A percentile compares a stretch with the other conserved stretches of the same genome.
Evolutionary conservation across 2,113 vertebrate genomes (phyloP).

Genomic region (Vulpes lagopus): DNA sequence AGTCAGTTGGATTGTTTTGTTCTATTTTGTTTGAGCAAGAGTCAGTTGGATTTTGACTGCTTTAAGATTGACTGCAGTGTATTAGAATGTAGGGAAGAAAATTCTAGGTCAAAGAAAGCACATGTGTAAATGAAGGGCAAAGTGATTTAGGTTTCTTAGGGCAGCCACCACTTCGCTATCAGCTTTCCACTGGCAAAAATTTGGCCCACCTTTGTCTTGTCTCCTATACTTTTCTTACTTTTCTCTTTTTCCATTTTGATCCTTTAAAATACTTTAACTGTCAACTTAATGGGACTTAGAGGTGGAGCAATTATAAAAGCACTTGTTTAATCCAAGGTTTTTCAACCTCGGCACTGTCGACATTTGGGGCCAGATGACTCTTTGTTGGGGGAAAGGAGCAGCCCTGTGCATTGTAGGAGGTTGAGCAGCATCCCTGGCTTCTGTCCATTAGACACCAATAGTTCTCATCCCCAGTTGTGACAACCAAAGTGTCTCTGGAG

Average conservation of each 20-base stretch:
- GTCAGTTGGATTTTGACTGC: not conserved
- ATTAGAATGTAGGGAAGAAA: not conserved
- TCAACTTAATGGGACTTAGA: not conserved
- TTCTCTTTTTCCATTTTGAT: not conserved
- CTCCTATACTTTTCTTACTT: not conserved
- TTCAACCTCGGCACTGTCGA: not conserved
- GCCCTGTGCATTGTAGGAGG: not conserved
- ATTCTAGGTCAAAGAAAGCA: not conserved
- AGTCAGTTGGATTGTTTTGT: not conserved
- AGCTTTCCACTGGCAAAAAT: constrained; percentile 15
- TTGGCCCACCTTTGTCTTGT: not conserved
- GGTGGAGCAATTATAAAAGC: not conserved
- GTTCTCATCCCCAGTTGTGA: not conserved
- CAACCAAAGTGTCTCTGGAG: not conserved
- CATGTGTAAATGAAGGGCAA: not conserved
- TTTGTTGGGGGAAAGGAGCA: not conserved
- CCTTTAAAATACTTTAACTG: not conserved
- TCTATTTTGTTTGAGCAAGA: not conserved
- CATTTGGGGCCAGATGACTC: not conserved
- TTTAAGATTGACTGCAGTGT: not conserved
- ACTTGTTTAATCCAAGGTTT: constrained; percentile 7
- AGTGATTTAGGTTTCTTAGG: not conserved
- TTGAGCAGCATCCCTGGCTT: not conserved
- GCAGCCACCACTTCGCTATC: not conserved
- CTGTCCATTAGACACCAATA: not conserved